Base-by-base conservation (phyloP, 2,113 vertebrate species). In the Larimichthys polyactis region DNA sequence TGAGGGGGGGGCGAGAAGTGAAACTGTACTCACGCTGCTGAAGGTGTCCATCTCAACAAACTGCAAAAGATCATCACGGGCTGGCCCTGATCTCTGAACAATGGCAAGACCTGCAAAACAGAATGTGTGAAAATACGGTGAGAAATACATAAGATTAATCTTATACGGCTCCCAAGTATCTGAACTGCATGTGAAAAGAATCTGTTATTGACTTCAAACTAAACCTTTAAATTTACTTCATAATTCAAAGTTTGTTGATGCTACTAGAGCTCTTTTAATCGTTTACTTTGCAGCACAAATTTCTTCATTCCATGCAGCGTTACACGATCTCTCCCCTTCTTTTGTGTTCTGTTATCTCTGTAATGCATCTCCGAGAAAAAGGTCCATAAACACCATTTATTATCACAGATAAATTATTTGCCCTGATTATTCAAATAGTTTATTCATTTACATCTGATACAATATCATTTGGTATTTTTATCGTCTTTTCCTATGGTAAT, bases 371-470 rank as follows among this genome's bases (percentile, higher is more conserved):
- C 59, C 16, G 62, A 89, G 64, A 82, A 86, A 83, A 82, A 83
- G 77, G 73, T 65, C 78, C 85, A 88, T 78, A 90, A 90, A 79
- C 77, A 79, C 55, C 52, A 68, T 92, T 77, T 90, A 87, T 93
- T 93, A 90, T 91, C 84, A 87, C 70, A 79, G 75, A 90, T 91
- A 91, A 90, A 94, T 93, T 88, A 93, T 93, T 91, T 81, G 71
- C 62, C 52, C 75, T 74, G 78, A 93, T 94, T 89, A 91, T 91
- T 92, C 87, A 88, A 91, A 89, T 85, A 79, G 89, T 91, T 92
- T 90, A 93, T 93, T 95, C 82, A 92, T 93, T 94, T 93, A 77
- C 87, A 94, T 93, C 87, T 89, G 92, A 92, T 90, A 92, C 81
- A 88, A 83, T 85, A 90, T 83, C 87, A 89, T 91, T 94, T 90